Conservation (phyloP, 2,888 invertebrate species). For the Lithosia quadra region DNA sequence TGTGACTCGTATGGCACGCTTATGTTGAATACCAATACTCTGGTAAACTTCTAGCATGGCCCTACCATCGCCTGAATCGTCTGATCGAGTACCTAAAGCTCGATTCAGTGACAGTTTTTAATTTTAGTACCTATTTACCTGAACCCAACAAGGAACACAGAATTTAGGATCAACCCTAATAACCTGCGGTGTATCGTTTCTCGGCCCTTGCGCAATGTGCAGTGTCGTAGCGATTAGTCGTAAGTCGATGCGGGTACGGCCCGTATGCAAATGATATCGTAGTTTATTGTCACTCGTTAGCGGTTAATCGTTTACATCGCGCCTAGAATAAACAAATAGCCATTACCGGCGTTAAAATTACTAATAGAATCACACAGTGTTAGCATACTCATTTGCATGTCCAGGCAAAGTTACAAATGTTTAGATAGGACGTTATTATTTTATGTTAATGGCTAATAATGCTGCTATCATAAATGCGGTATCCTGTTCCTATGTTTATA, state of each 20-base stretch:
- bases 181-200: slow-evolving; percentile 11
- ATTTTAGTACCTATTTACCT: too few species aligned
- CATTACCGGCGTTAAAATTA: slow-evolving; percentile 77
- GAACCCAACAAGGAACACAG: not conserved
- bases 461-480: slow-evolving; percentile 45
- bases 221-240: slow-evolving; percentile 42
- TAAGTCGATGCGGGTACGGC: slow-evolving; percentile 32
- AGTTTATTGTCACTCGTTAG: slow-evolving; percentile 69
- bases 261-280: slow-evolving; percentile 66
- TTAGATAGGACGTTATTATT: slow-evolving; percentile 72
- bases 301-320: slow-evolving; percentile 75
- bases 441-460: slow-evolving; percentile 71
- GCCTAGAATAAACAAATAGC: slow-evolving; percentile 77
- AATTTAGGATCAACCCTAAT: slow-evolving; percentile 16
- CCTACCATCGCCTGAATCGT: too few species aligned
- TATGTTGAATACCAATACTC: not conserved
- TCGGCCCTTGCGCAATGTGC: slow-evolving; percentile 29
- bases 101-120: too few species aligned
- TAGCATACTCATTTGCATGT: slow-evolving; percentile 68
- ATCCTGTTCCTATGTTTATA: slow-evolving; percentile 53
- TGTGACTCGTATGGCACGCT: not conserved
- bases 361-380: slow-evolving; percentile 72
- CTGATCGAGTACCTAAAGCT: too few species aligned
- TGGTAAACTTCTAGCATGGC: too few species aligned
- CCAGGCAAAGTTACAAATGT: slow-evolving; percentile 50